Conservation (phyloP, 2,797 vertebrate genomes). For the Amblyraja radiata region DNA sequence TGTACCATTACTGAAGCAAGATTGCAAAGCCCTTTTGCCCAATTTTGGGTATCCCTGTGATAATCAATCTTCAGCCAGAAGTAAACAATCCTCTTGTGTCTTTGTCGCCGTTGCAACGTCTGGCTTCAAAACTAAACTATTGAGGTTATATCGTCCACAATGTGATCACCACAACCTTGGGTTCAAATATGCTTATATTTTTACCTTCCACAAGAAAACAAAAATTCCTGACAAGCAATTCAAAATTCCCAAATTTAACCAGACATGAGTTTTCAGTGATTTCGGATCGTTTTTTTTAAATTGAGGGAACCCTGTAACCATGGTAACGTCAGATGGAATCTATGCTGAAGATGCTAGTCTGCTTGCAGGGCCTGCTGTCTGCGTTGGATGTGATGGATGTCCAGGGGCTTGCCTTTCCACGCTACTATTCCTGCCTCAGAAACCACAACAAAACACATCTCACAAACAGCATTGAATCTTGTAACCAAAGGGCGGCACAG, state of each 20-base stretch:
- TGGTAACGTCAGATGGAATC: background rate
- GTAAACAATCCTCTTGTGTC: background rate
- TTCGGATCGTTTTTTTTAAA: background rate
- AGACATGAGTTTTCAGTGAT: background rate
- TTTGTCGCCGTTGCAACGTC: background rate
- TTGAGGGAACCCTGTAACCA: constrained; percentile 7
- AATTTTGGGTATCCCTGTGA: background rate
- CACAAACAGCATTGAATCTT: background rate
- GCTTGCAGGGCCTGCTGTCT: background rate
- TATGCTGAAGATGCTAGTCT: background rate
- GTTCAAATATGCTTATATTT: background rate
- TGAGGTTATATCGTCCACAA: background rate
- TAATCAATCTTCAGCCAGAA: background rate
- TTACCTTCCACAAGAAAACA: background rate
- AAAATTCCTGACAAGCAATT: background rate
- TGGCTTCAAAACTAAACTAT: background rate
- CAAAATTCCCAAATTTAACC: background rate
- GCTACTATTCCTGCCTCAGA: background rate
- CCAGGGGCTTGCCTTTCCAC: background rate
- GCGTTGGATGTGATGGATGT: background rate
- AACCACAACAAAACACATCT: background rate
- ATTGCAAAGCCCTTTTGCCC: background rate
- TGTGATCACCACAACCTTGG: background rate
- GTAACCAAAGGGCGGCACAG: background rate
- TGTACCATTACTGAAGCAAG: background rate